A percentile compares a stretch with the other conserved stretches of the same genome.
These are phyloP conservation scores for Diarsia brunnea DNA, from an alignment of 2,888 invertebrate genomes.

Conservation along the genomic window DNA sequence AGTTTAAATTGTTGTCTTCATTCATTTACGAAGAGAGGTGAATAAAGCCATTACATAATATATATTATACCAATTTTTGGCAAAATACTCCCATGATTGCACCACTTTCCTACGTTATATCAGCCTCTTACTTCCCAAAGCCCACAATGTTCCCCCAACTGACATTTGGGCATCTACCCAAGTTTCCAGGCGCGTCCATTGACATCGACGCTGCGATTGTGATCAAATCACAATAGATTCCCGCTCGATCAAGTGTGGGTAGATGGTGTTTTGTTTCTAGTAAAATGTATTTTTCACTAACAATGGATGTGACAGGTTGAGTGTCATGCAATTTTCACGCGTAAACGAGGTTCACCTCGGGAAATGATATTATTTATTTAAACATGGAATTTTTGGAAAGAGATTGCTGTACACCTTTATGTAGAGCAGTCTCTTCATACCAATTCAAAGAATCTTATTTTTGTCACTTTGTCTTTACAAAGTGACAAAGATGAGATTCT, in stretches of 20 bases:
- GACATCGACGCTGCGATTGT: constrained; percentile 39
- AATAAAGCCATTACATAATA: no score
- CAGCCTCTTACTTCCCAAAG: background rate
- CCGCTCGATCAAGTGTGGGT: constrained; percentile 41
- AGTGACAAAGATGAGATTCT: no score
- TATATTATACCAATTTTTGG: background rate
- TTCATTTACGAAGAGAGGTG: background rate
- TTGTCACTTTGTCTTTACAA: no score
- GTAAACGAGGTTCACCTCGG: background rate
- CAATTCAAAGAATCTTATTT: no score
- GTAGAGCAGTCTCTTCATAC: no score
- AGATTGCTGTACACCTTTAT: no score
- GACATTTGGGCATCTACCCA: constrained; percentile 50
- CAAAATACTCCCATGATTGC: background rate
- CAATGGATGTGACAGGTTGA: constrained; percentile 7
- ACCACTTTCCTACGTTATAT: background rate
- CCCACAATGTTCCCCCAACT: constrained; percentile 10
- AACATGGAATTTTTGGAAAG: background rate
- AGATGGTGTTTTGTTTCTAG: constrained; percentile 33
- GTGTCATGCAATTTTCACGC: background rate
- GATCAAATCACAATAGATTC: constrained; percentile 51
- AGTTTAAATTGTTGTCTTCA: background rate
- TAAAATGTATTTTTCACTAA: constrained; percentile 31
- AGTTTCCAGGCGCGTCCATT: constrained; percentile 35
- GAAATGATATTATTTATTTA: background rate